Evolutionary conservation across 2,113 vertebrate species (phyloP), one percentile per base, ranked within the genome.

Genomic region (Nanger granti): DNA sequence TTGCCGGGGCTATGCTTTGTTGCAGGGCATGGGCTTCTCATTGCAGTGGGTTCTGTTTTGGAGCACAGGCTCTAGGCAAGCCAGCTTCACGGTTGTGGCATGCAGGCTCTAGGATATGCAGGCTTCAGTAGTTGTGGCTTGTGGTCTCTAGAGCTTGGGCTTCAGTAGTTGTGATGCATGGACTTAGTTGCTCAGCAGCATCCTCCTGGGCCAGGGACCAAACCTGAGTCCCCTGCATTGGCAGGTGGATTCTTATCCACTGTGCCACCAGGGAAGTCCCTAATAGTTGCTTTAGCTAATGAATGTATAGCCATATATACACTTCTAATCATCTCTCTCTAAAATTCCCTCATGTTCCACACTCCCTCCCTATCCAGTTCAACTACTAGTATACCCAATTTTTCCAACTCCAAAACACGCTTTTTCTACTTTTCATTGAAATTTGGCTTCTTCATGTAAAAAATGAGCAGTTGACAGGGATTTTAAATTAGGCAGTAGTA

Each of bases 361-460:
- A n/a, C 5, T 52, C 24, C 26, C 34, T 31, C 54, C 29, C 37
- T 14, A 66, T 13, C 12, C 60, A 95, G 34, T 73, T 73, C n/a
- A 37, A 73, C 66, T 73, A 37, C 18, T 11, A n/a, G 18, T 64
- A 79, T 3, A 37, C 9, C 5, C 37, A 82, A 57, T 54, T 88
- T 84, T 94, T 89, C 37, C 34, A 62, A 64, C n/a, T 69, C 29
- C 31, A 83, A 93, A 97, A 89, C 12, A n/a, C 0, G 5, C 47
- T 34, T 49, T 82, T 82, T 52, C 28, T 82, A 20, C 29, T 96
- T 94, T 52, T 41, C 87, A 29, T 84, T 94, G 89, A 93, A n/a
- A 87, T 92, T 85, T 97, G 55, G 28, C 69, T 96, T 89, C 79
- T 97, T 87, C 44, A 83, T 41, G 29, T 87, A 84, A 84, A 26